Conservation (phyloP, 1,140 invertebrate species). For the Zaprionus vittiger region DNA sequence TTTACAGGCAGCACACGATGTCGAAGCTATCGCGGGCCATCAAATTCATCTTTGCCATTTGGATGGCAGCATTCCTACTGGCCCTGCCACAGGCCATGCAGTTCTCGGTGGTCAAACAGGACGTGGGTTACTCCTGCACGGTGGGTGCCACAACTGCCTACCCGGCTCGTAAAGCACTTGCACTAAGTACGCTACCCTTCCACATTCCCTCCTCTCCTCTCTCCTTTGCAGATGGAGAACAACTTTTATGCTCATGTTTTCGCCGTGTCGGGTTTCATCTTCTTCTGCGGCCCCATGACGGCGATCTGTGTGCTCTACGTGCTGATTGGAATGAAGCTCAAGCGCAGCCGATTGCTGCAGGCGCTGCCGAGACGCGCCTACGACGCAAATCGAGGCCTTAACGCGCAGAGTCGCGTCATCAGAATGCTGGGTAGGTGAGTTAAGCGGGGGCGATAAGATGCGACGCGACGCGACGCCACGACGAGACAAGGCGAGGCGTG, state of each 20-base stretch:
- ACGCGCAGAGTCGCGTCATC: constrained; percentile 87
- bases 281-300: constrained; percentile 94
- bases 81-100: constrained; percentile 92
- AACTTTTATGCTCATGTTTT: constrained; percentile 90
- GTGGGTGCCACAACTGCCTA: constrained; percentile 28
- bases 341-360: constrained; percentile 84
- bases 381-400: constrained; percentile 72
- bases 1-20: constrained; percentile 89
- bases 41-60: constrained; percentile 89
- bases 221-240: constrained; percentile 84
- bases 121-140: constrained; percentile 85
- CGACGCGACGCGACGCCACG: background rate
- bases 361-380: constrained; percentile 58
- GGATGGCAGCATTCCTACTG: constrained; percentile 88
- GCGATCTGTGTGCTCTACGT: constrained; percentile 93
- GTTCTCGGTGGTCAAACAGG: constrained; percentile 87
- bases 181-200: background rate
- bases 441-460: constrained; percentile 35
- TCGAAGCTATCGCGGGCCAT: constrained; percentile 91
- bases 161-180: constrained; percentile 1
- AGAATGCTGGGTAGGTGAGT: constrained; percentile 88
- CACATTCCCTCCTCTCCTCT: background rate
- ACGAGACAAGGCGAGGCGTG: background rate
- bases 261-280: constrained; percentile 92
- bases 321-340: constrained; percentile 91